A percentile compares a stretch with the other conserved stretches of the same genome.
These are phyloP conservation scores for Trichopria drosophilae DNA, from an alignment of 2,888 invertebrate species.

Conservation along the genomic window DNA sequence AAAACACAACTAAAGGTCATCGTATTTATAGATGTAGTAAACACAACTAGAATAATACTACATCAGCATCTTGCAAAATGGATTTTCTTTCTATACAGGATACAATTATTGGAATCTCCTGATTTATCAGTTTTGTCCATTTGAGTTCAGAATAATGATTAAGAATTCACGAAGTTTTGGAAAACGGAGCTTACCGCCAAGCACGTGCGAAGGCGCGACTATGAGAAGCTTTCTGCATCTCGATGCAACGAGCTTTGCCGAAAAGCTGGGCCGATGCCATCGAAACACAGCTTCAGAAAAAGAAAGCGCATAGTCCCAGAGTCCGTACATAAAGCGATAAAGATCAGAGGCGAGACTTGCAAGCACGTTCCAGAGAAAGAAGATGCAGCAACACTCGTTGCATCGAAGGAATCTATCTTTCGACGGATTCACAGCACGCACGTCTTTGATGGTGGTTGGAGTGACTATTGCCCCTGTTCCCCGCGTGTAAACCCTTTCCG, in stretches of 20 bases:
- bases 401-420: constrained; percentile 47
- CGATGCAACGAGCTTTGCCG: neutral
- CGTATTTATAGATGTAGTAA: no score
- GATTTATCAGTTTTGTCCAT: no score
- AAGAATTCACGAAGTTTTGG: no score
- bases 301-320: constrained; percentile 1
- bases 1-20: no score
- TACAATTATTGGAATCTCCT: no score
- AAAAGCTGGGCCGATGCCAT: no score
- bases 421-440: constrained; percentile 52
- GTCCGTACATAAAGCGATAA: constrained; percentile 11
- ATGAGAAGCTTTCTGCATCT: neutral
- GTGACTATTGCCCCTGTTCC: constrained; percentile 49
- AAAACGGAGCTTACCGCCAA: no score
- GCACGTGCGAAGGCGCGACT: constrained; percentile 24
- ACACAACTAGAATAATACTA: no score
- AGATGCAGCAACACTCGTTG: constrained; percentile 37
- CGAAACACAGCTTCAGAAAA: neutral
- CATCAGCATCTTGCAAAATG: no score
- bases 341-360: constrained; percentile 29
- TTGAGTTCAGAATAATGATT: no score
- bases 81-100: no score
- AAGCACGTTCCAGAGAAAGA: constrained; percentile 34
- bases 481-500: constrained; percentile 34
- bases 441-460: constrained; percentile 53